Percentiles rank a stretch among this genome's conserved stretches.
phyloP scores from a whole-genome alignment of 2,797 vertebrate genomes.

The Argya squamiceps region DNA sequence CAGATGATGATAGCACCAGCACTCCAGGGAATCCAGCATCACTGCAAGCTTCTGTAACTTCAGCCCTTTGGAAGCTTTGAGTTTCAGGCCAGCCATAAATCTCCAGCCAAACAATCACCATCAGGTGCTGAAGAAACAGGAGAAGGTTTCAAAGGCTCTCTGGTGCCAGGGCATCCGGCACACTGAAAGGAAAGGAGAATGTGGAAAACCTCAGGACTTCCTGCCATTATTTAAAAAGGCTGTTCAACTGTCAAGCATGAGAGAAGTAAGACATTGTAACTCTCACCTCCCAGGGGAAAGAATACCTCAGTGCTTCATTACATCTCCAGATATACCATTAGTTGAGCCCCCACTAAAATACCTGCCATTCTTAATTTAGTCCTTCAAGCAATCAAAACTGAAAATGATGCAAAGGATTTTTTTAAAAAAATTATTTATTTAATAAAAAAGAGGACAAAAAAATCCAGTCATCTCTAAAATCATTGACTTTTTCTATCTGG shows the following conservation, averaged over 20 bases:
- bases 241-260: background rate
- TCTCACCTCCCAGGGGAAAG: background rate
- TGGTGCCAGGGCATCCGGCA: slow-evolving; percentile 13
- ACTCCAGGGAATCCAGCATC: background rate
- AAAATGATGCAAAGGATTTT: background rate
- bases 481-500: background rate
- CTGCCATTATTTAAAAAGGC: slow-evolving; percentile 36
- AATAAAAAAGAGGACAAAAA: background rate
- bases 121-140: slow-evolving; percentile 45
- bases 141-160: slow-evolving; percentile 50
- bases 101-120: background rate
- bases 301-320: slow-evolving; percentile 11
- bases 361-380: background rate
- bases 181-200: background rate
- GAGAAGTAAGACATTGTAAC: slow-evolving; percentile 26
- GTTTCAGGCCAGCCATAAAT: slow-evolving; percentile 17
- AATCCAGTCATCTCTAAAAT: background rate
- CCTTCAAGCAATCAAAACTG: background rate
- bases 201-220: slow-evolving; percentile 27
- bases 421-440: too few relatives aligned
- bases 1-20: background rate
- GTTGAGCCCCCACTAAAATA: background rate
- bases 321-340: background rate
- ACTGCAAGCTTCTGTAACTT: background rate
- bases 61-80: background rate